Conservation (phyloP, 2,113 vertebrate species). For the Pandion haliaetus region DNA sequence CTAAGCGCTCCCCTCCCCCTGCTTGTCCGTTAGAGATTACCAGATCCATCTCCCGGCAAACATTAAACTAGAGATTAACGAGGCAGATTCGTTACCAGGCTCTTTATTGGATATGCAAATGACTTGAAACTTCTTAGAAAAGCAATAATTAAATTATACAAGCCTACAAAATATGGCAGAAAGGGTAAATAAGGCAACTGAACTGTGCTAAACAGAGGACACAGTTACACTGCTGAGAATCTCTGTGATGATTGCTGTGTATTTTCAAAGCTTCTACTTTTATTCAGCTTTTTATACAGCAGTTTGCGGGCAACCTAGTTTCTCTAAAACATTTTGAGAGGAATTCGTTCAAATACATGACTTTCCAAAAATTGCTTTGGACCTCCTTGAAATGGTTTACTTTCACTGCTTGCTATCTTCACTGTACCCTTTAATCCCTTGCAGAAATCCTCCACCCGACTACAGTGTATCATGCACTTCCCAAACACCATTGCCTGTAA, state of each 20-base stretch:
- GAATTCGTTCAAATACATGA: neutral
- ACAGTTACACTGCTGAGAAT: neutral
- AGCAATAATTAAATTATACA: neutral
- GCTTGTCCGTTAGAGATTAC: neutral
- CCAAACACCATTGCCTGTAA: rapidly evolving
- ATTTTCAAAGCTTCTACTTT: neutral
- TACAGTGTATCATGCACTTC: neutral
- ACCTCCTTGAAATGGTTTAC: neutral
- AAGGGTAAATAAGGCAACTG: neutral
- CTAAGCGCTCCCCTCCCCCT: neutral
- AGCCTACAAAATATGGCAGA: neutral
- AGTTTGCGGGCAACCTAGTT: neutral
- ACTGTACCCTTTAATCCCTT: neutral
- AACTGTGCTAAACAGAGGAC: neutral
- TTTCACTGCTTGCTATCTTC: slow-evolving; percentile 16
- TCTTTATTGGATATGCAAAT: neutral
- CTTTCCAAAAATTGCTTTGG: neutral
- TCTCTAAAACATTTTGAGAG: neutral
- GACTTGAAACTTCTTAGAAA: neutral
- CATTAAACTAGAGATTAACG: neutral
- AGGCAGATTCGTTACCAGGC: neutral
- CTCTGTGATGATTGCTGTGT: neutral
- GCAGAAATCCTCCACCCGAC: neutral
- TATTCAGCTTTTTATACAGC: too few species aligned
- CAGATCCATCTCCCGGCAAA: neutral